A percentile compares a stretch with the other conserved stretches of the same genome.
phyloP scores from a whole-genome alignment of 1,140 invertebrate species.

The Drosophila cardini region DNA sequence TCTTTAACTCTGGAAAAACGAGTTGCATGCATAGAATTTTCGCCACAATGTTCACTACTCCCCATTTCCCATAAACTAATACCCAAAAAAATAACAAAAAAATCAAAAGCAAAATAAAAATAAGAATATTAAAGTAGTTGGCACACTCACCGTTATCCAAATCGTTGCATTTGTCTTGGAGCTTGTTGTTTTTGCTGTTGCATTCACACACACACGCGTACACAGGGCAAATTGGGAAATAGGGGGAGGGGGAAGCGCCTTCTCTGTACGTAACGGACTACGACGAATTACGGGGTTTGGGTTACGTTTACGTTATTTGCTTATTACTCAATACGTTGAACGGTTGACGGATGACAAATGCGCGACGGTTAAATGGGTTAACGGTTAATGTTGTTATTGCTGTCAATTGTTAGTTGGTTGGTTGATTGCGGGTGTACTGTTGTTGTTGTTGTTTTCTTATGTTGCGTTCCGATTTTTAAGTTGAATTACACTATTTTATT shows the following conservation, averaged over 20 bases:
- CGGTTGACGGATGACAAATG: conserved; percentile 25
- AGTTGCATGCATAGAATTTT: conserved; percentile 73
- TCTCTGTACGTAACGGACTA: neutral
- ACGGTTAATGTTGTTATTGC: conserved; percentile 33
- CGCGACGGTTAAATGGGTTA: conserved; percentile 29
- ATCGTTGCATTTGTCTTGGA: conserved; percentile 34
- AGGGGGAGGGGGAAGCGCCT: neutral
- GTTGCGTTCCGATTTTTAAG: conserved; percentile 71
- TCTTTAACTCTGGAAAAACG: conserved; percentile 51
- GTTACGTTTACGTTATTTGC: conserved; percentile 26
- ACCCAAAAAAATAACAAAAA: neutral
- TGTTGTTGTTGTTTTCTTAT: conserved; percentile 55
- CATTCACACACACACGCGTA: conserved; percentile 19
- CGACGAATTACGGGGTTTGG: neutral
- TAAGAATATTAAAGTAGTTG: neutral
- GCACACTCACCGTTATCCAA: conserved; percentile 45
- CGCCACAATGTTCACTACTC: conserved; percentile 32
- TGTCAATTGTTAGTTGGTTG: conserved; percentile 35
- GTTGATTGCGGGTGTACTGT: conserved; percentile 43
- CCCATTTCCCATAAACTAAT: conserved; percentile 16
- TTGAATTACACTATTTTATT: conserved; percentile 66
- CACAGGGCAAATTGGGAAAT: neutral
- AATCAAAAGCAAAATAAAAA: too few species aligned
- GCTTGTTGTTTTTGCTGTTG: conserved; percentile 28
- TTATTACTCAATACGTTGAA: conserved; percentile 41